These are phyloP conservation scores for Eupithecia abbreviata DNA, from an alignment of 2,888 invertebrate genomes.

Conservation along the genomic window DNA sequence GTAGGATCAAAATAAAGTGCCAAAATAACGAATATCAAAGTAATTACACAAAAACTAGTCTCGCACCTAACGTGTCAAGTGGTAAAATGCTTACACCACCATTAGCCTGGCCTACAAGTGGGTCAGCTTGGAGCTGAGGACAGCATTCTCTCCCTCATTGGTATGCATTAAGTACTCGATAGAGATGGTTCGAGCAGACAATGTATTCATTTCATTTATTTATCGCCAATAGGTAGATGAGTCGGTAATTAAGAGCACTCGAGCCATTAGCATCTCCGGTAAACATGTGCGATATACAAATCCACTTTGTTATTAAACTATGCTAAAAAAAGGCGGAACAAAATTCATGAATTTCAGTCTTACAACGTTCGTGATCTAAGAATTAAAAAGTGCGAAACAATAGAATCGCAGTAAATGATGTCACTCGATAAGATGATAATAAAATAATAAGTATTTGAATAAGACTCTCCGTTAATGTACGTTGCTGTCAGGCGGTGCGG, in stretches of 20 bases:
- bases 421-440: neutral
- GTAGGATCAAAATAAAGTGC: neutral
- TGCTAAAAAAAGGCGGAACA: neutral
- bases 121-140: neutral
- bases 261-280: neutral
- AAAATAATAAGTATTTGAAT: neutral
- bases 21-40: neutral
- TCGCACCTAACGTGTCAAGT: neutral
- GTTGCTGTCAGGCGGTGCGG: neutral
- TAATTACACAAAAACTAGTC: neutral
- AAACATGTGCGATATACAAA: neutral
- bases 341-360: neutral
- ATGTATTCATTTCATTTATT: neutral
- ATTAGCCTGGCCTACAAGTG: neutral
- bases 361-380: neutral
- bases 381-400: neutral
- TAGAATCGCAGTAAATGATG: neutral
- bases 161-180: constrained; percentile 21
- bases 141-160: constrained; percentile 13
- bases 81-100: neutral
- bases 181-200: constrained; percentile 13
- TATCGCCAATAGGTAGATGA: no score
- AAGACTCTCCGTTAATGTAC: neutral
- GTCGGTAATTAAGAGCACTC: neutral
- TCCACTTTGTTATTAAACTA: neutral